Conservation (phyloP, 2,113 vertebrate genomes). For the Lampris incognitus region DNA sequence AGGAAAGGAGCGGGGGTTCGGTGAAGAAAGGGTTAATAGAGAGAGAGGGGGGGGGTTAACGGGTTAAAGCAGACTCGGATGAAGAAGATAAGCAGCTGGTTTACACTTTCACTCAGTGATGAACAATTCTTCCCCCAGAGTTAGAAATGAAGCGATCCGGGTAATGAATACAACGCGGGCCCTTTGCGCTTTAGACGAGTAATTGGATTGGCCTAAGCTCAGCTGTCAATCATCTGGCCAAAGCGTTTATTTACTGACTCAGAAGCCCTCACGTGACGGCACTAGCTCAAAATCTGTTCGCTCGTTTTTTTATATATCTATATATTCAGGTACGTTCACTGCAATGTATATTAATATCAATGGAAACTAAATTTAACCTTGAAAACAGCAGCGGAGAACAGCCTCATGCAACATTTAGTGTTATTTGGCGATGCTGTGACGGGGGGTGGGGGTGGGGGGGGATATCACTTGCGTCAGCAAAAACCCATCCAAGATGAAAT, state of each 20-base stretch:
- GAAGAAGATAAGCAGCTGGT: slow-evolving; percentile 27
- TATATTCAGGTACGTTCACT: not conserved
- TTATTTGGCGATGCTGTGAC: slow-evolving; percentile 60
- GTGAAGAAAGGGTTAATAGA: slow-evolving; percentile 22
- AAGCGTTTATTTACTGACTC: too few relatives aligned
- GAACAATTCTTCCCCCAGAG: too few relatives aligned
- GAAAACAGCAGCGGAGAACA: slow-evolving; percentile 37
- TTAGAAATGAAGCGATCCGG: too few relatives aligned
- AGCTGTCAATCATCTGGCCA: too few relatives aligned
- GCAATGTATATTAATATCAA: not conserved
- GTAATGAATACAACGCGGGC: too few relatives aligned
- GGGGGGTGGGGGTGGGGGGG: not conserved
- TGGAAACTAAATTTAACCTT: not conserved
- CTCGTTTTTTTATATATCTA: too few relatives aligned
- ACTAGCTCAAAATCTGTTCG: too few relatives aligned
- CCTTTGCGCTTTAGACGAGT: too few relatives aligned
- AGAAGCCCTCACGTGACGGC: too few relatives aligned
- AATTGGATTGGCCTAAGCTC: too few relatives aligned
- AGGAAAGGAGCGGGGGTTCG: not conserved
- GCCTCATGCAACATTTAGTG: too few relatives aligned
- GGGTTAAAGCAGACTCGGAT: slow-evolving; percentile 25
- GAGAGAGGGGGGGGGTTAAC: slow-evolving; percentile 5
- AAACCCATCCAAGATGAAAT: slow-evolving; percentile 51
- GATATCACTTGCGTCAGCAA: slow-evolving; percentile 73
- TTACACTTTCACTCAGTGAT: not conserved